phyloP scores from a whole-genome alignment of 2,888 invertebrate genomes.

The Dilophus febrilis region DNA sequence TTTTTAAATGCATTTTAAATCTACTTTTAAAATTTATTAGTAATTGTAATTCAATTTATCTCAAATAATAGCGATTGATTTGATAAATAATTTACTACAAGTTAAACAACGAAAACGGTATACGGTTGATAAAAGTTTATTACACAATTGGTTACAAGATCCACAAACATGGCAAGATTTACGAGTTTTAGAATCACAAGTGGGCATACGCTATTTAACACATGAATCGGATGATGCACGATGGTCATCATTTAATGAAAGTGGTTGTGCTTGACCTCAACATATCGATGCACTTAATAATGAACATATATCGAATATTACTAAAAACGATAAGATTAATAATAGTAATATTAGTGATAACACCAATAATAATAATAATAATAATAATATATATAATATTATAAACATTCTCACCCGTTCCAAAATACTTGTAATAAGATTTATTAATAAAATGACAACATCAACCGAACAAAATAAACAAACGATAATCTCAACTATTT shows the following conservation, averaged over 20 bases:
- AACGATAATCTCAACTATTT: constrained; percentile 3
- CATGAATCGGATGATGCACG: constrained; percentile 87
- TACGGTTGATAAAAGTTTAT: constrained; percentile 89
- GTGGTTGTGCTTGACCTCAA: no score
- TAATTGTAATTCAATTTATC: no score
- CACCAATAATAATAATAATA: background rate
- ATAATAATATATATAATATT: no score
- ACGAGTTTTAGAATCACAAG: constrained; percentile 64
- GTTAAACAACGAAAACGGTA: constrained; percentile 89
- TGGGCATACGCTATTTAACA: constrained; percentile 68
- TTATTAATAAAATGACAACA: no score
- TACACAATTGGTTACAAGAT: constrained; percentile 94
- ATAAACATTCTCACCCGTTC: no score
- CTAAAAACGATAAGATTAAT: background rate
- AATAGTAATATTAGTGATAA: background rate
- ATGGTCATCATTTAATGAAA: constrained; percentile 25
- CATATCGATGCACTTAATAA: no score
- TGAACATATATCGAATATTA: no score
- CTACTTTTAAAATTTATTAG: no score
- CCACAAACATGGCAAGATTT: constrained; percentile 91
- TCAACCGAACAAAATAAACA: no score
- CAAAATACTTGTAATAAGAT: no score
- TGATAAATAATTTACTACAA: constrained; percentile 94
- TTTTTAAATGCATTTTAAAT: background rate
- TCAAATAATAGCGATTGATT: constrained; percentile 73